Conservation (phyloP, 1,140 invertebrate species). For the Apis dorsata region DNA sequence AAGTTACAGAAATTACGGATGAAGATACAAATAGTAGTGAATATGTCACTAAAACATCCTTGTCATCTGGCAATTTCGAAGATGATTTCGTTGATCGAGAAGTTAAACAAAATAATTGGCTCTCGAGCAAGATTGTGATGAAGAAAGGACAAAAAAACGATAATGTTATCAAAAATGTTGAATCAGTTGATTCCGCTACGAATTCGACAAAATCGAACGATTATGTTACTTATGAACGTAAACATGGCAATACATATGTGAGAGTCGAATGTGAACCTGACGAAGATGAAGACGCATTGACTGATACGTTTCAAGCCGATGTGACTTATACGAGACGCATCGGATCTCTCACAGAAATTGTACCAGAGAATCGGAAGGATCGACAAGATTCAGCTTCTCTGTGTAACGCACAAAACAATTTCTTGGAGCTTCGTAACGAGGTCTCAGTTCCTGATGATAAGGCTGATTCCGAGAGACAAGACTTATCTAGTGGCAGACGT, state of each 20-base stretch:
- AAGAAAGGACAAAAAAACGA: neutral
- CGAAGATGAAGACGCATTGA: slow-evolving; percentile 3
- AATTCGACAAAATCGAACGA: slow-evolving; percentile 12
- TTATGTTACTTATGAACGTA: slow-evolving; percentile 34
- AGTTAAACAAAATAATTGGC: slow-evolving; percentile 3
- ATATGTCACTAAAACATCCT: slow-evolving; percentile 23
- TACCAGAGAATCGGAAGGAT: slow-evolving; percentile 49
- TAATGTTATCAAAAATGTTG: neutral
- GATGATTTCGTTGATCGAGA: slow-evolving; percentile 14
- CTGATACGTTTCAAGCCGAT: slow-evolving; percentile 17
- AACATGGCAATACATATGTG: slow-evolving; percentile 6
- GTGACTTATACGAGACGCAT: slow-evolving; percentile 21
- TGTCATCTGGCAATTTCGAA: slow-evolving; percentile 10
- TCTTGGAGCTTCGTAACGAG: slow-evolving; percentile 57
- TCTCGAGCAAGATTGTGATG: neutral
- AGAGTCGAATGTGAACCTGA: slow-evolving; percentile 14
- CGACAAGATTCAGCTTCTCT: slow-evolving; percentile 39
- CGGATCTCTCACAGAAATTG: slow-evolving; percentile 15
- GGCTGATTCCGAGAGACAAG: slow-evolving; percentile 70
- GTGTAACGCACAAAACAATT: slow-evolving; percentile 62
- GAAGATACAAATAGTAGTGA: slow-evolving; percentile 33
- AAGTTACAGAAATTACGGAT: slow-evolving; percentile 41
- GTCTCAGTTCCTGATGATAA: slow-evolving; percentile 71
- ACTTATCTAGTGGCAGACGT: slow-evolving; percentile 58
- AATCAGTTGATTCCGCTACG: slow-evolving; percentile 3